Evolutionary conservation across 1,140 invertebrate species (phyloP), one percentile per base, ranked within the genome.

Genomic region (Listronotus oregonensis): DNA sequence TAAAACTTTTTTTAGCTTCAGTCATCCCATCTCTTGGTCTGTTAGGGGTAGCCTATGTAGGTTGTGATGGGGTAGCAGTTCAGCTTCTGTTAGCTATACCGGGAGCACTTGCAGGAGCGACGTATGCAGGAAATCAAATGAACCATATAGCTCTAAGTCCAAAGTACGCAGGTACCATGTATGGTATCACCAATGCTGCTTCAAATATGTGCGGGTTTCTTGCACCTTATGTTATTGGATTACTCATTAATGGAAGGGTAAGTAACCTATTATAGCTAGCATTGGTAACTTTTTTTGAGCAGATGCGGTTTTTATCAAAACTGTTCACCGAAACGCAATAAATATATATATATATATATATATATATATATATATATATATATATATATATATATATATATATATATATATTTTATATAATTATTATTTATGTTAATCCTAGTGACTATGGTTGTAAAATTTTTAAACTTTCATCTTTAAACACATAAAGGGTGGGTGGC

Each of bases 131-230:
- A 15, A 90, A 91, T 75, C 89, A 91, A 71, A 91, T 92, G 88
- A 95, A 96, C 78, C 93, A 95, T 75, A 89, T 96, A 46, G 90
- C 93, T 46, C 81, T 96, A 43, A 93, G 92, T 67, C 92, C 92
- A 7, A 86, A 88, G 76, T 92, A 86, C 78, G 93, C 93, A 9
- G 92, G 93, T 69, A 92, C 90, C 0, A 86, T 95, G 82, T 94
- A 95, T 79, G 93, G 93, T 5, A 86, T 96, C 15, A 93, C 92
- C 7, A 96, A 96, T 79, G 91, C 91, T 0, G 88, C 91, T 15
- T 87, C 91, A 4, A 95, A 94, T 74, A 85, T 91, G 37, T 93
- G 92, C 70, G 93, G 93, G 11, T 95, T 95, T 75, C 76, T 95
- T 47, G 92, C 92, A 39, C 94, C 94, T 0, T 90, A 89, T 71